Base-by-base conservation (phyloP, 2,113 vertebrate genomes). In the Dicerorhinus sumatrensis region DNA sequence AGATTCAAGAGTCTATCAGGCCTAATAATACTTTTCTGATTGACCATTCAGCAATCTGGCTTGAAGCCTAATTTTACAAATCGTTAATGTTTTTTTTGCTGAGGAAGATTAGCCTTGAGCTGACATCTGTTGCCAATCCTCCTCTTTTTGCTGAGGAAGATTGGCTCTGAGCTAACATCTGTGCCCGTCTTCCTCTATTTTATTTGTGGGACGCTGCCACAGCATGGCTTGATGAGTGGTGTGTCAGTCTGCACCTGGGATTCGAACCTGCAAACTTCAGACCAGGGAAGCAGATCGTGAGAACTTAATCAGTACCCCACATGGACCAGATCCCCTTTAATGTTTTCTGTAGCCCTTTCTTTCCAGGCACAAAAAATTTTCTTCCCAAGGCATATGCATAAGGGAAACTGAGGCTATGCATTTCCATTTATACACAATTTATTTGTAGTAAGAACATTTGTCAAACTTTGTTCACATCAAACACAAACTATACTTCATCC, bases 31-130 rank as follows among this genome's bases (percentile, higher is more conserved):
- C 21, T 54, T 10, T 87, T 85, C 79, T 63, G 60, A 56, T 56
- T 81, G 29, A 16, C 42, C 14, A n/a, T 18, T 83, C 48, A 65
- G 51, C 39, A 73, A 70, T 80, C 9, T 90, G 29, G 2, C 51
- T 91, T 87, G 20, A 56, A 89, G 69, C 72, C 83, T 77, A 70
- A 8, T 82, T 93, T 96, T 79, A 80, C 31, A 88, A 67, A 75
- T 33, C 8, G 85, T 94, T 85, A 82, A 29, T 65, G 51, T 85
- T 77, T 42, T 42, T 42, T 42, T 42, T 42, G 42, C 42, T 42
- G 42, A 42, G 42, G 42, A 42, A 42, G 42, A 42, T 42, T 42
- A 42, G 42, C 42, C 42, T 42, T 42, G 42, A 42, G 42, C 42
- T 42, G 42, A 42, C 42, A 5, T 42, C 42, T 42, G 42, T 42